These are phyloP conservation scores for Enteromius radiatus DNA, from an alignment of 2,797 vertebrate species.

Conservation along the genomic window DNA sequence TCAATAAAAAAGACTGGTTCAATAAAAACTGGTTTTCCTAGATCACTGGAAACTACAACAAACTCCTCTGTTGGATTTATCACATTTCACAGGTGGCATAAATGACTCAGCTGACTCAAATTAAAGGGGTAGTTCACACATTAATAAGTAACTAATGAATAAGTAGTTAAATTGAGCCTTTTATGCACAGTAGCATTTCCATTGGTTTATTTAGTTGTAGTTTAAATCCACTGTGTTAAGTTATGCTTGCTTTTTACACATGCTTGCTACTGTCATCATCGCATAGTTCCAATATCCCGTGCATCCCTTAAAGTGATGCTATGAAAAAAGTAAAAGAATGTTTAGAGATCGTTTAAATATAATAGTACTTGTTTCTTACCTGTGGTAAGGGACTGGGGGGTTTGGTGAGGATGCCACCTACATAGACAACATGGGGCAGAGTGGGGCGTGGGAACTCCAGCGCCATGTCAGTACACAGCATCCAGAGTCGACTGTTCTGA, in stretches of 20 bases:
- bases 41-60: background rate
- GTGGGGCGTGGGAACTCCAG: conserved; percentile 97
- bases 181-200: background rate
- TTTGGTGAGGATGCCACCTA: conserved; percentile 96
- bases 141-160: background rate
- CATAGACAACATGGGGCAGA: conserved; percentile 95
- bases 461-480: conserved; percentile 96
- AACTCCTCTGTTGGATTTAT: background rate
- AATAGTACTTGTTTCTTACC: conserved; percentile 77
- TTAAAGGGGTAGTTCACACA: background rate
- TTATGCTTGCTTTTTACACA: no score
- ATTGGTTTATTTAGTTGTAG: background rate
- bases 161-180: background rate
- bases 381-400: conserved; percentile 90
- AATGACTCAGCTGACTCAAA: background rate
- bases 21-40: background rate
- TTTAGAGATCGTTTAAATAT: background rate
- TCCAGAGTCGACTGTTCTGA: conserved; percentile 94
- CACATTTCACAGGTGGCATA: background rate
- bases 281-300: background rate
- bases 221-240: background rate
- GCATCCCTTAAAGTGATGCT: background rate
- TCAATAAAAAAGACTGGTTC: background rate
- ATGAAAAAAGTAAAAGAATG: background rate
- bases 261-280: background rate